A percentile compares a stretch with the other conserved stretches of the same genome.
phyloP scores from a whole-genome alignment of 2,888 invertebrate genomes.

The Dyspetes luteomarginatus region DNA sequence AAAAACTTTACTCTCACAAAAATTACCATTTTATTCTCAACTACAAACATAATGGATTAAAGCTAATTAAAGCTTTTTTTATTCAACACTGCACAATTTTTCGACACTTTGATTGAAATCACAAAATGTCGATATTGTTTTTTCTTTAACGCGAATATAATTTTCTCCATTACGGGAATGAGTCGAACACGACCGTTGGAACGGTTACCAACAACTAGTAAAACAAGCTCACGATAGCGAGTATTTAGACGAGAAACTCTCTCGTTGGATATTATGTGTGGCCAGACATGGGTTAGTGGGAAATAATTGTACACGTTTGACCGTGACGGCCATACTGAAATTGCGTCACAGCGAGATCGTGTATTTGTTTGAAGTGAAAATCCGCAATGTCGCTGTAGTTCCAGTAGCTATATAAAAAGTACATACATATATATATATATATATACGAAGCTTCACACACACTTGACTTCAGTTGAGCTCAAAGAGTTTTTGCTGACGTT shows the following conservation, averaged over 20 bases:
- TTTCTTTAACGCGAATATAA: neutral
- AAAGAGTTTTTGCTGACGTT: no score
- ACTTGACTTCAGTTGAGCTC: no score
- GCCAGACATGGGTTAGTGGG: neutral
- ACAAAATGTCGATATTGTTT: neutral
- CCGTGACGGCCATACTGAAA: constrained; percentile 48
- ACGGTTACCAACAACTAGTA: constrained; percentile 17
- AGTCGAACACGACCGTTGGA: neutral
- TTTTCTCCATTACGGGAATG: neutral
- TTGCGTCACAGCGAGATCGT: constrained; percentile 50
- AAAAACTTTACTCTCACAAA: no score
- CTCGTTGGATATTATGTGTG: neutral
- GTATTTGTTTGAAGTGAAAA: constrained; percentile 34
- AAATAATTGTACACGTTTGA: constrained; percentile 19
- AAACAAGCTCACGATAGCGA: neutral
- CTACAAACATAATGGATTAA: no score
- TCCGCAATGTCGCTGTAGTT: constrained; percentile 25
- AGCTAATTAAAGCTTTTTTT: no score
- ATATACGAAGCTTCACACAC: no score
- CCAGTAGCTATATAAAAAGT: no score
- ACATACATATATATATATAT: no score
- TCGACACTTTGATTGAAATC: neutral
- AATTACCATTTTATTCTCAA: no score
- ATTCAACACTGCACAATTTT: no score
- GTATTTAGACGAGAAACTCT: constrained; percentile 31